Percentiles rank a stretch among this genome's conserved stretches.
These are phyloP conservation scores for Lissonota sp. DNA, from an alignment of 2,888 invertebrate genomes.

Conservation along the genomic window DNA sequence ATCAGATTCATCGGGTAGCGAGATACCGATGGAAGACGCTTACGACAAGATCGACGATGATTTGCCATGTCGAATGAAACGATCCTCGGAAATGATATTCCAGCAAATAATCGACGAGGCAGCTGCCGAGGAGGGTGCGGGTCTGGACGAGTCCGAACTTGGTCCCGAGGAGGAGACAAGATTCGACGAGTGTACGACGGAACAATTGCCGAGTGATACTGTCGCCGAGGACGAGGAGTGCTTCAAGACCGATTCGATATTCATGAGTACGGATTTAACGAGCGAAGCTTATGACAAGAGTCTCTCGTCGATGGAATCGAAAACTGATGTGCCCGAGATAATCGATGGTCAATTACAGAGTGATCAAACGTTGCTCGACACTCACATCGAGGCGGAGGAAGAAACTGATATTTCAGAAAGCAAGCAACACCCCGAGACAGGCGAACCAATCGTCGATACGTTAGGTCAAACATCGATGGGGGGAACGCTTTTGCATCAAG, in stretches of 20 bases:
- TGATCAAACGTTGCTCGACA: constrained; percentile 35
- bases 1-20: constrained; percentile 73
- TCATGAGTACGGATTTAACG: constrained; percentile 60
- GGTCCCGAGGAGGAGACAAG: constrained; percentile 82
- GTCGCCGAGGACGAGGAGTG: constrained; percentile 87
- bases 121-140: constrained; percentile 74
- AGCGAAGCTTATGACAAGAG: constrained; percentile 62
- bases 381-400: constrained; percentile 39
- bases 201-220: constrained; percentile 80
- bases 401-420: constrained; percentile 60
- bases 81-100: constrained; percentile 96
- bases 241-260: constrained; percentile 59
- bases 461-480: constrained; percentile 80
- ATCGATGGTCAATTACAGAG: constrained; percentile 23
- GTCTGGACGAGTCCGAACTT: constrained; percentile 82
- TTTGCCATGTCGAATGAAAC: constrained; percentile 89
- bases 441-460: constrained; percentile 84
- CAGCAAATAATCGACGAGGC: constrained; percentile 87
- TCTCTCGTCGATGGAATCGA: constrained; percentile 80
- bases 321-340: constrained; percentile 84
- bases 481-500: constrained; percentile 76
- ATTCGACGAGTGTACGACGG: constrained; percentile 62
- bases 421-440: constrained; percentile 82
- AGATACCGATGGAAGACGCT: constrained; percentile 72
- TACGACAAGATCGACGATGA: constrained; percentile 85